A percentile compares a stretch with the other conserved stretches of the same genome.
Conservation (phyloP, 2,797 vertebrate species). For the Labroides dimidiatus region DNA sequence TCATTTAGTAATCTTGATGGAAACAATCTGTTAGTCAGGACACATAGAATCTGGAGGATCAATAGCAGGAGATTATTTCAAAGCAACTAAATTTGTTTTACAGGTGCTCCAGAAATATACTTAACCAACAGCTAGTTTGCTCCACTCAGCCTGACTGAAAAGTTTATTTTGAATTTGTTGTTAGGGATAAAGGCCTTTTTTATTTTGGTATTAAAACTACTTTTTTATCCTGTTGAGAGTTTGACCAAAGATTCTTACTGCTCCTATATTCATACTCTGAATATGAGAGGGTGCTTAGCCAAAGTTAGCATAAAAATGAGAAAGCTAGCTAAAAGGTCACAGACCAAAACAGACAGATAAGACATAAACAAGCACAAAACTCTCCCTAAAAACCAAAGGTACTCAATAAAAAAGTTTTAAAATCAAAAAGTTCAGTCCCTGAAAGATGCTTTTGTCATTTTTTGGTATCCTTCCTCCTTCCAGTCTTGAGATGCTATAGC, state of each 20-base stretch:
- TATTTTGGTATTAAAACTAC: too few relatives aligned
- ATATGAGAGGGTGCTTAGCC: not conserved
- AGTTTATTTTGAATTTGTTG: not conserved
- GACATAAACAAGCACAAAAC: not conserved
- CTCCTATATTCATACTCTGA: not conserved
- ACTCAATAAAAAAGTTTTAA: too few relatives aligned
- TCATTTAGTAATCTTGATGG: conserved; percentile 21
- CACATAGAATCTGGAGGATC: conserved; percentile 1
- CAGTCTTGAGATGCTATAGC: not conserved
- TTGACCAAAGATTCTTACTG: not conserved
- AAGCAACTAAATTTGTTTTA: conserved; percentile 1
- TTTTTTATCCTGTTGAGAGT: too few relatives aligned
- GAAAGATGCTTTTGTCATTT: not conserved
- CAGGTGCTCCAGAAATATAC: not conserved
- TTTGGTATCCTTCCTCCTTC: not conserved
- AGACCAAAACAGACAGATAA: not conserved
- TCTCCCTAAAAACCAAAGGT: not conserved
- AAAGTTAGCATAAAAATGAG: not conserved
- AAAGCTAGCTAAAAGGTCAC: not conserved
- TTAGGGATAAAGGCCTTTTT: too few relatives aligned
- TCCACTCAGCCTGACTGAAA: not conserved
- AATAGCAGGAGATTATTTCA: not conserved
- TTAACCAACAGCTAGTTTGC: not conserved
- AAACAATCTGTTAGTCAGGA: conserved; percentile 40
- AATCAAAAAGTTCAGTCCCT: not conserved